Base-by-base conservation (phyloP, 1,140 invertebrate species). In the Drosophila equinoxialis region DNA sequence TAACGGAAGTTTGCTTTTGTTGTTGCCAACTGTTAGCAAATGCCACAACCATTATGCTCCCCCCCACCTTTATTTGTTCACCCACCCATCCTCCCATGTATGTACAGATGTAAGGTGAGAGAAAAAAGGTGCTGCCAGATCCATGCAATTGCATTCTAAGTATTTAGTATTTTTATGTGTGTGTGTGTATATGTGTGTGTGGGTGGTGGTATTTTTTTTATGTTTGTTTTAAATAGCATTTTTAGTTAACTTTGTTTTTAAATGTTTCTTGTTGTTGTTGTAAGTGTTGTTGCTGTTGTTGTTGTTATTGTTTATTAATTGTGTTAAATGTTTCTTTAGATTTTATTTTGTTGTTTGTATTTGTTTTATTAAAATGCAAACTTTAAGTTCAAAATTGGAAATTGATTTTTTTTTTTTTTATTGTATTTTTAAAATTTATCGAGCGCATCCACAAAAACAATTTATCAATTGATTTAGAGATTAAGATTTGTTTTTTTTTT, bases 381-480 rank as follows among this genome's bases (percentile, higher is more conserved):
- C 65, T 82, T 87, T 61, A 79, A 64, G 42, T 78, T 77, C 54
- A 75, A 76, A 83, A 74, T 41, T 17, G 30, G 68, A 75, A 75
- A 63, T 60, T 14, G 71, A 77, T 65, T 85, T 17, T 51, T 51
- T 30, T 30, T 30, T 30, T 30, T 30, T 30, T n/a, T n/a, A n/a
- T n/a, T n/a, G n/a, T n/a, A n/a, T n/a, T 48, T 48, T 17, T 48
- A 8, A 48, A 42, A 48, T 17, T 51, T 51, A 51, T 51, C 45
- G 45, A 51, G 45, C 45, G 82, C 82, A 85, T 85, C 83, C 82
- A 85, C 30, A 76, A 85, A 30, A 86, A 85, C 30, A 76, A 54
- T 75, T 41, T 54, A 30, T 75, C 14, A 57, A 39, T 68, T 68
- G 42, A 26, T 66, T 58, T 59, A 41, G 14, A 41, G 14, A 77